These are phyloP conservation scores for Dicentrarchus labrax DNA, from an alignment of 2,113 vertebrate species.

Conservation along the genomic window DNA sequence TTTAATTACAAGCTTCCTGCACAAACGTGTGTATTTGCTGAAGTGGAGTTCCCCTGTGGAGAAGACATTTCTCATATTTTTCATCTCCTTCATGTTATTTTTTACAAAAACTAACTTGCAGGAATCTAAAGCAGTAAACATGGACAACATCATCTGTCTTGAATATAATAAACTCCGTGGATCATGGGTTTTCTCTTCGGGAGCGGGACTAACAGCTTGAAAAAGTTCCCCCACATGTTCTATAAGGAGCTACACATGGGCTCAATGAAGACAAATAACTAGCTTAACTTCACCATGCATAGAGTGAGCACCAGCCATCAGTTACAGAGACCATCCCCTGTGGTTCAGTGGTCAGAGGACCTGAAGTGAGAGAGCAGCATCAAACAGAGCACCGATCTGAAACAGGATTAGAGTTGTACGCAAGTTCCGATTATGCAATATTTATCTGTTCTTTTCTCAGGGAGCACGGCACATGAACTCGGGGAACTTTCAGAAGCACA, in stretches of 20 bases:
- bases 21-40: conserved; percentile 5
- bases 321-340: conserved; percentile 34
- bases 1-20: conserved; percentile 55
- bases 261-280: conserved; percentile 50
- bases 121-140: not conserved
- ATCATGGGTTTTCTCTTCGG: not conserved
- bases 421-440: conserved; percentile 70
- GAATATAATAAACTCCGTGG: not conserved
- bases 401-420: conserved; percentile 74
- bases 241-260: conserved; percentile 10
- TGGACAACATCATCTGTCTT: conserved; percentile 2
- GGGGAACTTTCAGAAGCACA: conserved; percentile 74
- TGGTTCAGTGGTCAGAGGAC: conserved; percentile 54
- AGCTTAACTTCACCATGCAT: conserved; percentile 24
- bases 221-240: conserved; percentile 4
- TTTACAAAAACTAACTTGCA: not conserved
- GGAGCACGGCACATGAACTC: conserved; percentile 73
- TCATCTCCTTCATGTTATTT: conserved; percentile 3
- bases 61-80: conserved; percentile 9
- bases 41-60: not conserved
- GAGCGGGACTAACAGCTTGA: not conserved
- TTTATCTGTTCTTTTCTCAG: conserved; percentile 71
- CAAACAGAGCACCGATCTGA: conserved; percentile 69
- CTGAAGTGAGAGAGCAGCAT: conserved; percentile 63
- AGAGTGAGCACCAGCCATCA: conserved; percentile 27